Percentiles rank a stretch among this genome's conserved stretches.
Evolutionary conservation across 2,113 vertebrate species (phyloP).

Genomic region (Butorides virescens): DNA sequence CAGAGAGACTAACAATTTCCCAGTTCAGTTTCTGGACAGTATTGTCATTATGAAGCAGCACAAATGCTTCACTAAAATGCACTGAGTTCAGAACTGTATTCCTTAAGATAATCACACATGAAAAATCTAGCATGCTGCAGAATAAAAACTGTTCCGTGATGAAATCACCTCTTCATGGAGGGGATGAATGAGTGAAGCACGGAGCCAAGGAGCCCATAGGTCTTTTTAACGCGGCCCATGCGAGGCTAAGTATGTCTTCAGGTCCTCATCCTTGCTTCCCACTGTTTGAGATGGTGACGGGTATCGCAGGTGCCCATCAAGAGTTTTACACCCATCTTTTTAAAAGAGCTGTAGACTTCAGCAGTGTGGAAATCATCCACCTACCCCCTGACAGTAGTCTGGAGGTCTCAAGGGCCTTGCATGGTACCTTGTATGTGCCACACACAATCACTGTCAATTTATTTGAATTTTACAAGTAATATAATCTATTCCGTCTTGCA

Average conservation of each 20-base stretch:
- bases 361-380: background rate
- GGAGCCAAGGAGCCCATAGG: background rate
- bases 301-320: background rate
- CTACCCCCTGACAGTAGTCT: background rate
- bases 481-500: background rate
- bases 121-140: background rate
- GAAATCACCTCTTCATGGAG: background rate
- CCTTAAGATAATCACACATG: background rate
- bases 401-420: background rate
- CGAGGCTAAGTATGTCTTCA: background rate
- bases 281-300: background rate
- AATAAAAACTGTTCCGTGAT: background rate
- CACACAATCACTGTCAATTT: background rate
- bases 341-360: background rate
- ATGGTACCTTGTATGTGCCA: background rate
- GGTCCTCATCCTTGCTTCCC: background rate
- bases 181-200: background rate
- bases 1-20: background rate
- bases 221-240: background rate
- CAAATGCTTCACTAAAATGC: background rate
- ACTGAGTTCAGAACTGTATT: background rate
- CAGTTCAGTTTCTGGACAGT: background rate
- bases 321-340: background rate
- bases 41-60: background rate
- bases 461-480: background rate